Percentiles rank a stretch among this genome's conserved stretches.
Conservation (phyloP, 2,113 vertebrate species). For the Anser cygnoides region DNA sequence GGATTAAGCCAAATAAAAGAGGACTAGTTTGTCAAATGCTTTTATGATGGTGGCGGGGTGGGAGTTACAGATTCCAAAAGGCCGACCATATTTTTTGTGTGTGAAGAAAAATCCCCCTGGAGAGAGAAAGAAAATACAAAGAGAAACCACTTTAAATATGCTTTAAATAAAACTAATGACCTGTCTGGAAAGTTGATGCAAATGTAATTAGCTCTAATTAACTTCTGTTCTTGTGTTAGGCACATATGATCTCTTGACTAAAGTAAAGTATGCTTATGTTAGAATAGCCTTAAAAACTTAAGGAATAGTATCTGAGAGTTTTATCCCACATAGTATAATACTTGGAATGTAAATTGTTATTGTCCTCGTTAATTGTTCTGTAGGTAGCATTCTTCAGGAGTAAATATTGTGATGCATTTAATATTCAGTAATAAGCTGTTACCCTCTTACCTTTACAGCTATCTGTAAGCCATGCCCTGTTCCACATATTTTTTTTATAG, state of each 20-base stretch:
- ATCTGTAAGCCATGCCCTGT: not conserved
- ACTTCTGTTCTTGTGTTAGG: not conserved
- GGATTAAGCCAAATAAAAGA: not conserved
- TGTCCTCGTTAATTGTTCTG: not conserved
- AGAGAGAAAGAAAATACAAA: not conserved
- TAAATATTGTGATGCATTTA: not conserved
- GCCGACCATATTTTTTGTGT: not conserved
- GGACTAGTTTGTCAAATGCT: not conserved
- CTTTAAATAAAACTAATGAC: not conserved
- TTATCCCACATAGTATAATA: not conserved
- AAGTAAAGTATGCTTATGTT: not conserved
- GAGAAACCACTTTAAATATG: not conserved
- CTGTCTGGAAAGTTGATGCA: not conserved
- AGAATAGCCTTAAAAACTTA: not conserved
- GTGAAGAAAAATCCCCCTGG: not conserved
- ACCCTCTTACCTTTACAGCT: not conserved
- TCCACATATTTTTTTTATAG: not conserved
- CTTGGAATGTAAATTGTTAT: not conserved
- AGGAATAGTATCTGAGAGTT: not conserved
- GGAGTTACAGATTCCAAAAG: not conserved
- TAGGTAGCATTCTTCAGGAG: not conserved
- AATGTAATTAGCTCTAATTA: not conserved
- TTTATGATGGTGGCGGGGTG: not conserved
- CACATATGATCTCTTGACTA: not conserved
- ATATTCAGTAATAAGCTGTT: not conserved